phyloP scores from a whole-genome alignment of 2,888 invertebrate species.

The Sinotaia quadrata region DNA sequence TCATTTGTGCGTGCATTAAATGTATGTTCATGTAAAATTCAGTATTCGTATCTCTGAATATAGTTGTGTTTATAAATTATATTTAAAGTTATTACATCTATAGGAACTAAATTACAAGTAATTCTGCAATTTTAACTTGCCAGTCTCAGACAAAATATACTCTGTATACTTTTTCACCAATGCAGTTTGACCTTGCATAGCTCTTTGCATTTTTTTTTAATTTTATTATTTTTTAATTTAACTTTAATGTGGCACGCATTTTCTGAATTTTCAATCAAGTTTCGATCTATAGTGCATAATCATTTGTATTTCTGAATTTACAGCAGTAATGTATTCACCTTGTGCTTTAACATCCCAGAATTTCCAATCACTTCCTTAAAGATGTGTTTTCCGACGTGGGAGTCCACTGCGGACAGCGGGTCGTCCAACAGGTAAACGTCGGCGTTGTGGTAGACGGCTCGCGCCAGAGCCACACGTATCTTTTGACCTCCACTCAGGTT shows the following conservation, averaged over 20 bases:
- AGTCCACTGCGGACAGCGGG: conserved; percentile 33
- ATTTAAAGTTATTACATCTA: no score
- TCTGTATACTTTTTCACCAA: no score
- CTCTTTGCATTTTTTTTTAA: no score
- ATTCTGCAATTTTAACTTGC: no score
- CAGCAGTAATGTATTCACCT: not conserved
- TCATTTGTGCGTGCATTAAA: no score
- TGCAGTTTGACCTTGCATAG: no score
- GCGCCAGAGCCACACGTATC: conserved; percentile 29
- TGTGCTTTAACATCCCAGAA: not conserved
- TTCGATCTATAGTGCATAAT: not conserved
- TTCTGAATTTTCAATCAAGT: not conserved
- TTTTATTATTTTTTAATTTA: not conserved
- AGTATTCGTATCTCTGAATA: no score
- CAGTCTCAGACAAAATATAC: no score
- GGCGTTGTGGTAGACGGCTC: conserved; percentile 33
- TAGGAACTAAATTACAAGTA: no score
- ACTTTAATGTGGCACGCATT: not conserved
- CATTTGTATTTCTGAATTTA: no score
- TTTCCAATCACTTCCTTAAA: not conserved
- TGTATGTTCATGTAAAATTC: no score
- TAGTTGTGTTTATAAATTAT: no score
- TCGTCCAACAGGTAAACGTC: conserved; percentile 34
- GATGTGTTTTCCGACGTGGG: conserved; percentile 19
- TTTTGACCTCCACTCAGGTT: conserved; percentile 34